Evolutionary conservation across 1,140 invertebrate species (phyloP), one percentile per base, ranked within the genome.

Genomic region (Anastrepha obliqua): DNA sequence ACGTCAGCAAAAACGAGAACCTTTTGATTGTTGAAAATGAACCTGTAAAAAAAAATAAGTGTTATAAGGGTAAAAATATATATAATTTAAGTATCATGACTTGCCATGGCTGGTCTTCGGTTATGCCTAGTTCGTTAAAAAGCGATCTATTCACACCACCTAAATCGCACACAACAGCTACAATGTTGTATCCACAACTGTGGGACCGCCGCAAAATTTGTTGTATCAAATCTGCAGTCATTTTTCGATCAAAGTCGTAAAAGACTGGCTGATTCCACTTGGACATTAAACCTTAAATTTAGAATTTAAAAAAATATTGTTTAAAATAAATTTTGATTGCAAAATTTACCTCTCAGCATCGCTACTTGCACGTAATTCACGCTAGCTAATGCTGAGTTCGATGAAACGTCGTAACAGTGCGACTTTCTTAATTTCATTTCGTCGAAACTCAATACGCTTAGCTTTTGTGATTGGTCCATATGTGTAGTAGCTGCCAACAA

Each of bases 21-120:
- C 44, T 74, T 74, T 74, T 74, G 42, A 15, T n/a, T n/a, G 44
- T 78, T 78, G 17, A 78, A 78, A 47, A 78, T 78, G 42, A 78
- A 78, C 70, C 70, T 78, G 42, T 47, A 47, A 15, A 51, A 17
- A 17, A 17, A 15, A 17, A 62, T 9, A 62, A 62, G 60, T 17
- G 4, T 62, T 62, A 62, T 62, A 62, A 4, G 60, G 13, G 15
- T 13, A 13, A 17, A 15, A 15, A 17, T 62, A n/a, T 62, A 17
- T 15, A 62, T 62, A 62, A 62, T 62, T 17, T 62, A 15, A 62
- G 8, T 62, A 62, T 62, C 13, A 17, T 62, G 8, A 2, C 15
- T 62, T 62, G 15, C 60, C 60, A n/a, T 47, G 47, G 47, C 20
- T 78, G 42, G 20, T 42, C 29, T 44, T 78, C 47, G 42, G 5